Evolutionary conservation across 2,888 invertebrate genomes (phyloP), one percentile per base, ranked within the genome.

Genomic region (Xestoiulus laeticollis): DNA sequence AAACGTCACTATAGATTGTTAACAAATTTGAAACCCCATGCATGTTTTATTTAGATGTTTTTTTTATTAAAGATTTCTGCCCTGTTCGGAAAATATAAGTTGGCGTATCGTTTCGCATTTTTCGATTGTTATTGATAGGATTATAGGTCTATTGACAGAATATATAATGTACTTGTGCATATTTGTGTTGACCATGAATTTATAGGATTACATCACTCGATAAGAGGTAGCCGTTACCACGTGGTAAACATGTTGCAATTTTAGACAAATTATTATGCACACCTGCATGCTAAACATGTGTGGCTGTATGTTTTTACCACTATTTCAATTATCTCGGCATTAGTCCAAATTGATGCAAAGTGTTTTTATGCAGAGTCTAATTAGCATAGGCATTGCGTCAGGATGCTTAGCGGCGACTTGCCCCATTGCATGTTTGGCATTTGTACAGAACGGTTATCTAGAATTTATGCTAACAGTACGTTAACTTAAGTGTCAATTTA

Each of bases 351-450:
- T 19, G 48, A 59, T n/a, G n/a, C 59, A 59, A 19, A n/a, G 6
- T 19, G n/a, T 59, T 16, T 12, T 6, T n/a, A 59, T 8, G n/a
- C 59, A 2, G 59, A 59, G n/a, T 19, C n/a, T 59, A 59, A 59
- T 59, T 59, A 59, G 59, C 59, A 59, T 59, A 59, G 1, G n/a
- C n/a, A 59, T 59, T 59, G n/a, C 59, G n/a, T 59, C 59, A 59
- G 19, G 6, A 19, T n/a, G n/a, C n/a, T 6, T 59, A n/a, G 59
- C 59, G 59, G n/a, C n/a, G 59, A 6, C n/a, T 59, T 59, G 19
- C 19, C 2, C n/a, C 59, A 59, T 59, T 59, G 59, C 59, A 59
- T 19, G n/a, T n/a, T 59, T 59, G n/a, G 59, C 59, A n/a, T 59
- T 59, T 59, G 59, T n/a, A 19, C n/a, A 5, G 59, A 59, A 59